Base-by-base conservation (phyloP, 92 coral and sea anemone genomes). In the Paramuricea clavata region DNA sequence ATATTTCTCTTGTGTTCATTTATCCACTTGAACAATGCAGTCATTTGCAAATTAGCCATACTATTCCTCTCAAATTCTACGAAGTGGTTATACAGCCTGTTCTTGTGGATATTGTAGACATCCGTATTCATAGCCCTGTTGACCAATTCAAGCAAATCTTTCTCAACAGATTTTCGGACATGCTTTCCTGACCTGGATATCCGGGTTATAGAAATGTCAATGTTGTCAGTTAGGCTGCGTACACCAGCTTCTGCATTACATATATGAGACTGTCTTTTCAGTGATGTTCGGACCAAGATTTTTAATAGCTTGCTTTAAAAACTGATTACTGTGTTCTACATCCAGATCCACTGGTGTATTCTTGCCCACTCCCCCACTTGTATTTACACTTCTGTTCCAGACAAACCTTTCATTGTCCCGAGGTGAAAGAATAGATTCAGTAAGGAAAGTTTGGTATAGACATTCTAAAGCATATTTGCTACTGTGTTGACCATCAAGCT, bases 1-100 rank as follows among this genome's bases (percentile, higher is more conserved):
- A 71, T 56, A 69, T 81, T 69, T 79, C 35, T 81, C 75, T 81
- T 87, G 49, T 87, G 87, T 69, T 81, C 76, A 22, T 70, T 81
- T 17, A 87, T 87, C 90, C 90, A 87, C 52, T 81, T 81, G 49
- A 35, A 87, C 33, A 82, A 22, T 25, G 73, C 13, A 3, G 90
- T 50, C 76, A 68, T 69, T 72, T 88, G 25, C 77, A 88, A 49
- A 13, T 82, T 69, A 34, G 62, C 39, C 74, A 88, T 65, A 23
- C 87, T 47, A 73, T 88, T 82, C 75, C 83, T 64, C 64, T 88
- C 77, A 39, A 81, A 81, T n/a, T 26, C 61, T 0, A 13, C 6
- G 32, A 81, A 81, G 22, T 81, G 83, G 34, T 73, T 56, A 76
- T 85, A 85, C 6, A 34, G 34, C 44, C 82, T 79, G 49, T 61